Evolutionary conservation across 2,888 invertebrate species (phyloP).

Genomic region (Cheilosia pagana): DNA sequence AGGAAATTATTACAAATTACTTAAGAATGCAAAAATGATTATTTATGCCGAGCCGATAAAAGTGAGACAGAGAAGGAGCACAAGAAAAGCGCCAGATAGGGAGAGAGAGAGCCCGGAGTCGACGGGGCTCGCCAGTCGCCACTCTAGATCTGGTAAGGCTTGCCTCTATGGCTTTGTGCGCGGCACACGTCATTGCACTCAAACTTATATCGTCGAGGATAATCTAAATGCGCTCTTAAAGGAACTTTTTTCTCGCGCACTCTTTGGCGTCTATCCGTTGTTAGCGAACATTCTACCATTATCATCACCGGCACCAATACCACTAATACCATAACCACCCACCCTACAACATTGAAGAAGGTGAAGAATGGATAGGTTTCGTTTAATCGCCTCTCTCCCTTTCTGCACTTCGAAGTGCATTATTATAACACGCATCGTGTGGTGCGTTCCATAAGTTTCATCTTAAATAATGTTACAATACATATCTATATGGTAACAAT

Average conservation of each 20-base stretch:
- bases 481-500: too few relatives aligned
- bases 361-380: constrained; percentile 44
- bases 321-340: constrained; percentile 39
- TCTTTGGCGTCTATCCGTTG: constrained; percentile 4
- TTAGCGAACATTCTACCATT: constrained; percentile 11
- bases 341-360: constrained; percentile 26
- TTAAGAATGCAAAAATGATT: constrained; percentile 83
- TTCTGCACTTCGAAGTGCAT: constrained; percentile 9
- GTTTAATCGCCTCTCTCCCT: constrained; percentile 49
- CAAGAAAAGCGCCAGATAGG: background rate
- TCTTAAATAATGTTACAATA: background rate
- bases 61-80: constrained; percentile 41
- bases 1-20: constrained; percentile 83
- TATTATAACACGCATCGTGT: constrained; percentile 40
- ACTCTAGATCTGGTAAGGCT: constrained; percentile 1
- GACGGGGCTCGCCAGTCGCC: constrained; percentile 13
- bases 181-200: constrained; percentile 50
- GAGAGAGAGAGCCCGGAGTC: too few relatives aligned
- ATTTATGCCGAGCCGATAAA: constrained; percentile 80
- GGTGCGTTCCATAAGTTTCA: constrained; percentile 17
- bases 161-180: constrained; percentile 25
- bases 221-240: constrained; percentile 68
- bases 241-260: constrained; percentile 47
- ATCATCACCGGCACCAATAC: background rate
- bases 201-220: constrained; percentile 62